Evolutionary conservation across 2,888 invertebrate species (phyloP).

Genomic region (Chloromyia formosa): DNA sequence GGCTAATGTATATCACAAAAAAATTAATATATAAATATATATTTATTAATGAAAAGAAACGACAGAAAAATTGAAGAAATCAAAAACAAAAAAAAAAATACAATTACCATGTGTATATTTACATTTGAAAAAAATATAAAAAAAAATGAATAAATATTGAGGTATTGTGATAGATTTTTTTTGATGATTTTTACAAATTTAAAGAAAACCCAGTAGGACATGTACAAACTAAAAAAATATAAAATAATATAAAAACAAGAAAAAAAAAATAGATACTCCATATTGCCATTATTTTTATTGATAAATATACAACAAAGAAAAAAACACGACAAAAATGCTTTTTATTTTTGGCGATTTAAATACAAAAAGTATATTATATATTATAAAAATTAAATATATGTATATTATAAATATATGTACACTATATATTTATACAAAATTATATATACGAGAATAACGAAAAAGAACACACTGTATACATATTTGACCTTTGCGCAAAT

Average conservation of each 20-base stretch:
- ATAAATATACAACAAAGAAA: conserved; percentile 51
- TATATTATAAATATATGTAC: conserved; percentile 45
- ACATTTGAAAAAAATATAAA: conserved; percentile 55
- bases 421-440: conserved; percentile 50
- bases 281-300: conserved; percentile 53
- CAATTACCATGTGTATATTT: conserved; percentile 65
- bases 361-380: conserved; percentile 42
- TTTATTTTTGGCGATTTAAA: conserved; percentile 52
- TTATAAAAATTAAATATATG: conserved; percentile 39
- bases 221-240: conserved; percentile 51
- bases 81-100: conserved; percentile 26
- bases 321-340: conserved; percentile 52
- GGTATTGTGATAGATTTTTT: conserved; percentile 56
- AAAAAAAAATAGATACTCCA: conserved; percentile 53
- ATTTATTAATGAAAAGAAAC: conserved; percentile 21
- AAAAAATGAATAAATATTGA: conserved; percentile 56
- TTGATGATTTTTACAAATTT: conserved; percentile 53
- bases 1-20: conserved; percentile 46
- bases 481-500: conserved; percentile 47
- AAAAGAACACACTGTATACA: conserved; percentile 45
- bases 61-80: conserved; percentile 32
- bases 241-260: conserved; percentile 48
- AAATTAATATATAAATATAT: conserved; percentile 22
- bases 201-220: conserved; percentile 50
- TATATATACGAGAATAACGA: conserved; percentile 48